Conservation (phyloP, 2,797 vertebrate genomes). For the Acridotheres tristis region DNA sequence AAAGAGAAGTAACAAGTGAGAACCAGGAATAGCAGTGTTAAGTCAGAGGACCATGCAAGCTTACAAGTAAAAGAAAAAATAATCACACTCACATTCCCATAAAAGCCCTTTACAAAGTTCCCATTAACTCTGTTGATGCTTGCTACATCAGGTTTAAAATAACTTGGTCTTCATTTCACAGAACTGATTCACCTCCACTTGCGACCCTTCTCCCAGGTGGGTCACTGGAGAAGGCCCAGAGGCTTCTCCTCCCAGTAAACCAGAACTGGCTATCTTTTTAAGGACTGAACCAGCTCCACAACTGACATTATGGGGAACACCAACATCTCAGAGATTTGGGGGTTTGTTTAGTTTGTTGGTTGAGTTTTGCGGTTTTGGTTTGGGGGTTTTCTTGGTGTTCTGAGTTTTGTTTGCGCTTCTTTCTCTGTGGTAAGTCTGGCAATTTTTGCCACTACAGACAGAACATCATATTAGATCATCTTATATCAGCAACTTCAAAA, state of each 20-base stretch:
- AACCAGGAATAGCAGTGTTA: neutral
- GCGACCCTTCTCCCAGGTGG: neutral
- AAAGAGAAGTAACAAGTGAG: slow-evolving; percentile 3
- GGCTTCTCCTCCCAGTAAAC: neutral
- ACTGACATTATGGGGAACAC: neutral
- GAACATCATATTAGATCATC: neutral
- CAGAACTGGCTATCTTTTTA: neutral
- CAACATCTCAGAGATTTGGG: neutral
- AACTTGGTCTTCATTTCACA: neutral
- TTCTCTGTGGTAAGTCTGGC: neutral
- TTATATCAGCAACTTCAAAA: neutral
- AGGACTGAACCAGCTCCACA: neutral
- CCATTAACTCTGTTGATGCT: neutral
- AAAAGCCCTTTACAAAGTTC: neutral
- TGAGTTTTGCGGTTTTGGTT: neutral
- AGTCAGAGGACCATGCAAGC: neutral
- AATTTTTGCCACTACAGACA: neutral
- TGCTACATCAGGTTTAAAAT: neutral
- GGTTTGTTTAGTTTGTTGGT: neutral
- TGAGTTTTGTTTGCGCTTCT: neutral
- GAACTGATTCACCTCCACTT: neutral
- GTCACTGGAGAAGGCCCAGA: neutral
- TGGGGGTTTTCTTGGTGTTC: neutral
- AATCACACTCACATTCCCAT: neutral
- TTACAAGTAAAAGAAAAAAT: slow-evolving; percentile 1